These are phyloP conservation scores for Ostrea denselamellosa DNA, from an alignment of 1,140 invertebrate genomes.

Conservation along the genomic window DNA sequence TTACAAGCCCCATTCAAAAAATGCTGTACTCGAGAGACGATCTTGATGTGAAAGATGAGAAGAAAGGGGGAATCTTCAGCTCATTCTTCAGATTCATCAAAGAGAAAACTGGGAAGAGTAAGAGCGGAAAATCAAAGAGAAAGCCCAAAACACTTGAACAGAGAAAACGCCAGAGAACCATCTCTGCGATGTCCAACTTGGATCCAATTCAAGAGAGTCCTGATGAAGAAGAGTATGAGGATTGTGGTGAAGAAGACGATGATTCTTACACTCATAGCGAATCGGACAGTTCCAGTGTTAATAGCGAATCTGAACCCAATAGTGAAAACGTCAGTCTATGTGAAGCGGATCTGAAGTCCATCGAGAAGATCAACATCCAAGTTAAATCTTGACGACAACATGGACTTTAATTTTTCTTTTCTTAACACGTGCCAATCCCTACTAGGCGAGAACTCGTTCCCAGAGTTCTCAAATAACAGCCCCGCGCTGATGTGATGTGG, in stretches of 20 bases:
- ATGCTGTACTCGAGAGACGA: constrained; percentile 50
- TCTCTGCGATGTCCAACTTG: constrained; percentile 76
- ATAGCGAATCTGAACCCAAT: constrained; percentile 47
- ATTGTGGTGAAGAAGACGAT: constrained; percentile 63
- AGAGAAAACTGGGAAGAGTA: constrained; percentile 67
- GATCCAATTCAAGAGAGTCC: constrained; percentile 75
- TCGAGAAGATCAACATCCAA: constrained; percentile 44
- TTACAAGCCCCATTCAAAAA: constrained; percentile 46
- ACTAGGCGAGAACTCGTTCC: neutral
- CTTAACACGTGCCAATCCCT: neutral
- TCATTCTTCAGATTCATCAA: constrained; percentile 70
- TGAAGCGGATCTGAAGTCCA: constrained; percentile 46
- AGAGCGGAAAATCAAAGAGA: constrained; percentile 70
- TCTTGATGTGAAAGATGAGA: constrained; percentile 57
- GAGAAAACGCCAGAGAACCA: constrained; percentile 73
- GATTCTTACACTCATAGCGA: constrained; percentile 72
- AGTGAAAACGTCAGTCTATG: constrained; percentile 52
- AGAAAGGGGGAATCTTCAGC: constrained; percentile 72
- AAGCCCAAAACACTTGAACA: constrained; percentile 69
- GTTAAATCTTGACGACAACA: constrained; percentile 49
- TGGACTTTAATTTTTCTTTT: constrained; percentile 12
- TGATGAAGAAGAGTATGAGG: constrained; percentile 69
- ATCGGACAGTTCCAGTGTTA: constrained; percentile 49
- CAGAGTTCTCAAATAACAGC: neutral
- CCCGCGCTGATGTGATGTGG: neutral